Conservation (phyloP, 2,797 vertebrate genomes). For the Thalassophryne amazonica region DNA sequence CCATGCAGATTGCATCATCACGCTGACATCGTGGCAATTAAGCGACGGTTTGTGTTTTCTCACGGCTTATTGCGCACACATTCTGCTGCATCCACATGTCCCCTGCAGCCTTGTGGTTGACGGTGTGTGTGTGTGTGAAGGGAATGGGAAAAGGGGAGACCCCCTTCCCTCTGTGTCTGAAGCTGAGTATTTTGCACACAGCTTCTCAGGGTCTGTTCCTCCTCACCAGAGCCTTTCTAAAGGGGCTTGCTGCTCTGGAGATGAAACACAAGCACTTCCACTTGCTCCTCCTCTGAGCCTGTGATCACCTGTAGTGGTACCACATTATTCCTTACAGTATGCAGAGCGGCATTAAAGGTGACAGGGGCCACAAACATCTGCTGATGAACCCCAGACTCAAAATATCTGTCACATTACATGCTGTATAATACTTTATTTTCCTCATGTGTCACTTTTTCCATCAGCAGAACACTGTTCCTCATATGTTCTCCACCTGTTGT, state of each 20-base stretch:
- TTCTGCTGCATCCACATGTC: constrained; percentile 20
- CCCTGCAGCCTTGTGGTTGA: constrained; percentile 17
- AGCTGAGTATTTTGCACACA: constrained; percentile 39
- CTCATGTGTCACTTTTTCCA: too few relatives aligned
- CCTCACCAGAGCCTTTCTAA: constrained; percentile 35
- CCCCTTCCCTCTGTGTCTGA: constrained; percentile 35
- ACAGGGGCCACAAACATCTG: too few relatives aligned
- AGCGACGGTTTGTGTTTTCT: constrained; percentile 31
- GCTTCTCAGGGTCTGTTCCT: constrained; percentile 38
- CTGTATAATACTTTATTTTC: too few relatives aligned
- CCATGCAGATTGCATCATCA: constrained; percentile 32
- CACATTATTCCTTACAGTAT: too few relatives aligned
- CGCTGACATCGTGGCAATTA: constrained; percentile 37
- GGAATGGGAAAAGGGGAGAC: constrained; percentile 11
- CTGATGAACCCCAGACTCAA: too few relatives aligned
- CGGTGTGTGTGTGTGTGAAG: constrained; percentile 17
- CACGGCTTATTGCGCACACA: constrained; percentile 31
- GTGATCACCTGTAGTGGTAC: constrained; percentile 48
- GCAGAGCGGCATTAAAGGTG: too few relatives aligned
- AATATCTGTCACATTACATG: too few relatives aligned
- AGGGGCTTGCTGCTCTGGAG: constrained; percentile 55
- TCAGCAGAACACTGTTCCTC: too few relatives aligned
- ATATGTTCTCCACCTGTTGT: too few relatives aligned
- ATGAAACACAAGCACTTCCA: constrained; percentile 39
- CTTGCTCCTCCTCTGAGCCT: constrained; percentile 27